Conservation (phyloP, 1,140 invertebrate species). For the Brachionus koreanus region DNA sequence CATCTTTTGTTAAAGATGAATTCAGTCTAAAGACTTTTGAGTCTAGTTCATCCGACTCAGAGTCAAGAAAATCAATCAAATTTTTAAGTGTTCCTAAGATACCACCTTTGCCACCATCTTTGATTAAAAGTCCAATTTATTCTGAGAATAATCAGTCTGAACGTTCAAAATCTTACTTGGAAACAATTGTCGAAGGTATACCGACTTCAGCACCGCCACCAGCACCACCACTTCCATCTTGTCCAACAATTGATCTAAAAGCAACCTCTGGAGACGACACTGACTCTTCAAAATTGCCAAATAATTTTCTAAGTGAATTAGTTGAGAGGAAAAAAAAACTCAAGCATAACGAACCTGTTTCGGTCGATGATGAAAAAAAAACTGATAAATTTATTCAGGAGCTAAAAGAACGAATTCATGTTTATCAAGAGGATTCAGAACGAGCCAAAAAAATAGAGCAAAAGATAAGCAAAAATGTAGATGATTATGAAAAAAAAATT, state of each 20-base stretch:
- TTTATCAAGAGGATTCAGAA: not conserved
- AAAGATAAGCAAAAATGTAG: not conserved
- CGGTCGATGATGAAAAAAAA: not conserved
- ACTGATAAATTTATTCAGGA: not conserved
- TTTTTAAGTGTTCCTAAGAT: not conserved
- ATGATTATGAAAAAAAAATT: not conserved
- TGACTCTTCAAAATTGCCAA: not conserved
- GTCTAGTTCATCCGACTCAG: no score
- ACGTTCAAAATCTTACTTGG: not conserved
- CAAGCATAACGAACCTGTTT: not conserved
- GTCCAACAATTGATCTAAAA: not conserved
- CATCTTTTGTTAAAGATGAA: not conserved
- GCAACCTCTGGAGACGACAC: not conserved
- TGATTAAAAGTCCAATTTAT: not conserved
- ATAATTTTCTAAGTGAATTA: not conserved
- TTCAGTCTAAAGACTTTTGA: no score
- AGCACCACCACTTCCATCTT: not conserved
- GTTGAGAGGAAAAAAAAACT: not conserved
- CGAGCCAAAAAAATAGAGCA: not conserved
- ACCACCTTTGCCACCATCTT: not conserved
- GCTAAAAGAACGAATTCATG: not conserved
- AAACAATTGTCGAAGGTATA: not conserved
- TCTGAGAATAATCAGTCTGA: not conserved
- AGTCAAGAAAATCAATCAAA: not conserved
- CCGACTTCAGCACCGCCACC: not conserved